Base-by-base conservation (phyloP, 2,888 invertebrate genomes). In the Proisotoma minuta region DNA sequence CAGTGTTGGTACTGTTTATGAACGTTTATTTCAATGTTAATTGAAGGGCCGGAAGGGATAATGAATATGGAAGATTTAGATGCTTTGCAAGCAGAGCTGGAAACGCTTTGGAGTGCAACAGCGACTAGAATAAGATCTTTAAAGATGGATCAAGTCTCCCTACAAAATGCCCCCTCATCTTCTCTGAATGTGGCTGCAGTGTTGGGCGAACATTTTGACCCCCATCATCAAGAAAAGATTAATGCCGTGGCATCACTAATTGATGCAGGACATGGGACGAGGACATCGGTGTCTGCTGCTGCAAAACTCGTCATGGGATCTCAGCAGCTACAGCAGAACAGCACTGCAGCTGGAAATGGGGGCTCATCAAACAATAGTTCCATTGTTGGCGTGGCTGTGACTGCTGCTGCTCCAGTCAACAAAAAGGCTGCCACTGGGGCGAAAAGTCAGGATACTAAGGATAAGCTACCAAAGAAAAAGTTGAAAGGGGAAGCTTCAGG, bases 51-150 rank as follows among this genome's bases (percentile, higher is more conserved):
- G 28, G 60, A 51, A 29, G 56, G 61, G 10, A 52, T 29, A 10
- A 54, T 71, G 4, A 56, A 66, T 1, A 87, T 92, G 81, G 94
- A 95, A 74, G 94, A 96, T 76, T 80, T 95, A 52, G 93, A 95
- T 77, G 83, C 85, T 1, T 79, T 96, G 10, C 95, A 96, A 77
- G 79, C 87, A 56, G 95, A 96, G 77, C 78, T 95, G 56, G 95
- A 96, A 78, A 86, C 87, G 23, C 80, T 95, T 54, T 81, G 95
- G 24, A 89, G 91, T 0, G 87, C 87, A 56, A 88, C 89, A 57
- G 91, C 91, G 0, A 84, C 91, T 18, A 82, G 94, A 60, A 83
- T 87, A 71, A 82, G 91, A 71, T 84, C 86, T 63, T 82, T 95
- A n/a, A 87, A 79, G 60, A 75, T 75, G 50, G 80, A 81, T 71